Evolutionary conservation across 53 echinoderm and acorn worm genomes (phyloP).

Genomic region (Stichopus horrens): DNA sequence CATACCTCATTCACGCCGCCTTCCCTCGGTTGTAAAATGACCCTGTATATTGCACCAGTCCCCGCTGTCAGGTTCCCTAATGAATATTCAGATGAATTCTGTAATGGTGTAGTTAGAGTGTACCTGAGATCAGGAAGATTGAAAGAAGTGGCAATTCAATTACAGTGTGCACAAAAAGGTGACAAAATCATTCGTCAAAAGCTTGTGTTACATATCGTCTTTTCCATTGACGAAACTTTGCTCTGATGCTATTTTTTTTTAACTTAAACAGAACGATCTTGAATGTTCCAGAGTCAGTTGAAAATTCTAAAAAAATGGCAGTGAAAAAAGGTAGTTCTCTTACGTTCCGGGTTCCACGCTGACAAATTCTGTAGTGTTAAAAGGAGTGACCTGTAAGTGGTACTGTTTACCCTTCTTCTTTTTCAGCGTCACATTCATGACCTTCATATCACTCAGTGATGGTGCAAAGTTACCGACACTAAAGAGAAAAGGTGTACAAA

Average conservation of each 20-base stretch:
- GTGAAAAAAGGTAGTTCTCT: neutral
- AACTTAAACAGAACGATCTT: no score
- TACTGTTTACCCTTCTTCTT: constrained; percentile 12
- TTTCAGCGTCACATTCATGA: constrained; percentile 57
- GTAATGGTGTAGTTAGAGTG: neutral
- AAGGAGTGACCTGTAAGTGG: constrained; percentile 27
- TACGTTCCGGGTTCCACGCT: constrained; percentile 65
- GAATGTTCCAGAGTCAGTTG: no score
- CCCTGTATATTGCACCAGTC: constrained; percentile 78
- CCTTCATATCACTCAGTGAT: constrained; percentile 41
- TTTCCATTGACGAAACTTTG: no score
- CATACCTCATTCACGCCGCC: neutral
- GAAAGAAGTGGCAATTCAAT: neutral
- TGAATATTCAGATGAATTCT: neutral
- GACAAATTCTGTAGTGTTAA: constrained; percentile 60
- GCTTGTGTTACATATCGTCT: no score
- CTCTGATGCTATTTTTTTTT: no score
- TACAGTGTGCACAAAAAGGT: no score
- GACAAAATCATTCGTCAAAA: no score
- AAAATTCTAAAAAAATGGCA: no score
- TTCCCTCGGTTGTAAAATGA: constrained; percentile 62
- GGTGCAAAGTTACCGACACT: constrained; percentile 70
- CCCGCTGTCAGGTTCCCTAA: constrained; percentile 17
- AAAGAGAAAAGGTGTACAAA: neutral
- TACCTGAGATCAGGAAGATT: neutral